Conservation (phyloP, 2,797 vertebrate species). For the Silurus lanzhouensis region DNA sequence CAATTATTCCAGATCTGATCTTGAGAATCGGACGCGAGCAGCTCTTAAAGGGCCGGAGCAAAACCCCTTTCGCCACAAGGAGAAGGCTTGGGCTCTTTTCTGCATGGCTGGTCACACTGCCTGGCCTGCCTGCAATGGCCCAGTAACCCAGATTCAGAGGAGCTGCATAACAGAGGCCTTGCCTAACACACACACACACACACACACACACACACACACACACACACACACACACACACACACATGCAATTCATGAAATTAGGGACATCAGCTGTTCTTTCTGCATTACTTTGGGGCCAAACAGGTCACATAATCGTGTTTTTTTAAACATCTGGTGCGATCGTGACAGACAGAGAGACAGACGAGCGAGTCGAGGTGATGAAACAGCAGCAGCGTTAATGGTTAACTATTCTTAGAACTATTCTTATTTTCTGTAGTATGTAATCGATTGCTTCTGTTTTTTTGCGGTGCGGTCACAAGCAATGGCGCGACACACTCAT, state of each 20-base stretch:
- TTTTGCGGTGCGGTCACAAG: neutral
- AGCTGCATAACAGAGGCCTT: conserved; percentile 76
- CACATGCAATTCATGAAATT: conserved; percentile 14
- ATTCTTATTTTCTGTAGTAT: neutral
- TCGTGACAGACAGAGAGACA: neutral
- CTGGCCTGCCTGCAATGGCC: conserved; percentile 77
- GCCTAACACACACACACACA: conserved; percentile 59
- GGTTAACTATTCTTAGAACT: neutral
- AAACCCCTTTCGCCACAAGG: conserved; percentile 38
- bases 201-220: conserved; percentile 20
- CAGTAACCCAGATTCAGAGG: conserved; percentile 83
- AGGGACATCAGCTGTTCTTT: neutral
- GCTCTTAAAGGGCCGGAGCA: conserved; percentile 74
- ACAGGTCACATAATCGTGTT: neutral
- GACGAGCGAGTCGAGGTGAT: neutral
- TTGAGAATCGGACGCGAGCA: neutral
- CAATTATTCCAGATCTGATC: neutral
- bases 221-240: conserved; percentile 21
- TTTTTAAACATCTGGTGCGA: neutral
- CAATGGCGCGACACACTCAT: no score
- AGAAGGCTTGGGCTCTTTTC: conserved; percentile 68
- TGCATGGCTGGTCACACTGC: conserved; percentile 78
- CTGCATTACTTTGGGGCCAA: neutral
- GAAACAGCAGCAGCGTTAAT: neutral
- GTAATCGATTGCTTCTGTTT: neutral